Base-by-base conservation (phyloP, 2,888 invertebrate genomes). In the Sminthurinus aureus region DNA sequence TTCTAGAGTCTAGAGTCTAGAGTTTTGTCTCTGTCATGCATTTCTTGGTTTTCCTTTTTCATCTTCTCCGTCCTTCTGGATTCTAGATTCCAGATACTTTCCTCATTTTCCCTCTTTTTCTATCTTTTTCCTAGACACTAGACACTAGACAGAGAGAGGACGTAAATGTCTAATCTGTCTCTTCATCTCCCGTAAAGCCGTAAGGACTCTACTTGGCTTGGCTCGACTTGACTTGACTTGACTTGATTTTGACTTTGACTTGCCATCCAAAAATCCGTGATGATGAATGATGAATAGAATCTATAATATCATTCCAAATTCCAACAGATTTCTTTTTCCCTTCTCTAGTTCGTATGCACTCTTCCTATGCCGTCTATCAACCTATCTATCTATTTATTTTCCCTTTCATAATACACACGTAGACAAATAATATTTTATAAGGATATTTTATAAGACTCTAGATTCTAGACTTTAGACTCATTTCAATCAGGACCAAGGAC, bases 131-230 rank as follows among this genome's bases (percentile, higher is more conserved):
- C 18, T 69, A 50, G 51, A 50, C 52, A 67, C 20, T 22, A 22
- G 9, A 22, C 67, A 8, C 79, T 20, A 20, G 69, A 38, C 6
- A 6, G 38, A 38, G 38, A 38, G 38, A 38, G 38, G n/a, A 38
- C 20, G 69, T 71, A 24, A 38, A 50, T 71, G 71, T 80, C 80
- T 80, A 80, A 80, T 80, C 80, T 80, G 9, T 51, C 71, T 71
- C 52, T 71, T 80, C 80, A 52, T 73, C 71, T 80, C 52, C 18
- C 52, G 18, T 13, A 22, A 80, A 22, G 51, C 73, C 24, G 71
- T 12, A 80, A 80, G 71, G 52, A 77, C 77, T 77, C 52, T 20
- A 52, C 38, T 38, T 38, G 38, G 38, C 38, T 38, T 66, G 38
- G 38, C 38, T 38, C n/a, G n/a, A n/a, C n/a, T 38, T 38, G 38